Base-by-base conservation (phyloP, 2,888 invertebrate species). In the Melangyna quadrimaculata region DNA sequence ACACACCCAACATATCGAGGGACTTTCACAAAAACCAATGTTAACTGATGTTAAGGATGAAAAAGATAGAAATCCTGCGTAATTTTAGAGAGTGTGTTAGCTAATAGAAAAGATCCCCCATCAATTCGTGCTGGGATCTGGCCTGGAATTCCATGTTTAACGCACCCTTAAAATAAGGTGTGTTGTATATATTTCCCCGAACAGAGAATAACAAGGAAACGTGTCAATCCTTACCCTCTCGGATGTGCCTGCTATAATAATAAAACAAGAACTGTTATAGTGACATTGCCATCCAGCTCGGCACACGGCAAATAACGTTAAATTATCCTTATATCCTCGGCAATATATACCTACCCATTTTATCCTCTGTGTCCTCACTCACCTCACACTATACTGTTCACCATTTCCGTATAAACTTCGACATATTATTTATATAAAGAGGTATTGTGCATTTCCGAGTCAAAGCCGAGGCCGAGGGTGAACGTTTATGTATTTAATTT, bases 291-390 rank as follows among this genome's bases (percentile, higher is more conserved):
- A 53, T 71, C 35, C 51, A 51, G 43, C 48, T 72, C 17, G 74
- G 83, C 78, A 70, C 71, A 80, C 65, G 84, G 79, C 70, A 79
- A 83, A 83, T 71, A 69, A 61, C 43, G 71, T 83, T 83, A 59
- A 67, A 83, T 83, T 79, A 78, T 83, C 78, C 69, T 83, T 70
- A 57, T 61, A 61, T 63, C 22, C 55, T 75, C 59, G 71, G 59
- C 51, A 69, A 67, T 73, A n/a, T n/a, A n/a, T n/a, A n/a, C n/a
- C n/a, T n/a, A 61, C 17, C 27, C 35, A 53, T 40, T 59, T 43
- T 63, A 35, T 51, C 67, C 48, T 22, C n/a, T 14, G 22, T 48
- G 32, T 35, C 19, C 67, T 32, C 45, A 29, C 51, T 53, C 37
- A 67, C 48, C 59, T 61, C 53, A 37, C 19, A 37, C 29, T 29